A percentile compares a stretch with the other conserved stretches of the same genome.
phyloP scores from a whole-genome alignment of 2,113 vertebrate species.

The Rhegmatorhina hoffmannsi region DNA sequence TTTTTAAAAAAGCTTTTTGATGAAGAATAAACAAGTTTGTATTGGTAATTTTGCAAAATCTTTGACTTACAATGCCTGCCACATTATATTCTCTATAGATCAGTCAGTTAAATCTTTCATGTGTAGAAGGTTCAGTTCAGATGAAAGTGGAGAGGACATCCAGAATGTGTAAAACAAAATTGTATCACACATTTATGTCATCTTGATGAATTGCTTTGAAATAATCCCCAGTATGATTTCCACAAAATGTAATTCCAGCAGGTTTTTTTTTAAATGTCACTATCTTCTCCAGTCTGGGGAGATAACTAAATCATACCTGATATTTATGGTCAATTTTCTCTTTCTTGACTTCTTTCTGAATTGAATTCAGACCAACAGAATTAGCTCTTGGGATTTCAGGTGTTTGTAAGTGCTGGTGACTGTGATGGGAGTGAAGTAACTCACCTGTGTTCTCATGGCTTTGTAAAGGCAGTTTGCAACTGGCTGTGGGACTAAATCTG shows the following conservation, averaged over 20 bases:
- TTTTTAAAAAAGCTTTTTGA: not conserved
- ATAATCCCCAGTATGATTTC: not conserved
- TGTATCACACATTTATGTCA: not conserved
- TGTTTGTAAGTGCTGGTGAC: not conserved
- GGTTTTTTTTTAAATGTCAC: not conserved
- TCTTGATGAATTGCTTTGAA: not conserved
- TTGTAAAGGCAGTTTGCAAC: not conserved
- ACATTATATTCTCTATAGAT: rapidly evolving
- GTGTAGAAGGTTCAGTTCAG: not conserved
- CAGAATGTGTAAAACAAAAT: not conserved
- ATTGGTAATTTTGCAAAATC: not conserved
- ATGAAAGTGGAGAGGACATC: not conserved
- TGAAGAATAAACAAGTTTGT: not conserved
- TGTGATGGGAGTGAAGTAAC: not conserved
- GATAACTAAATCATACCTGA: not conserved
- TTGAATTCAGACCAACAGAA: not conserved
- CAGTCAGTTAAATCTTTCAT: not conserved
- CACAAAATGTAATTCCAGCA: not conserved
- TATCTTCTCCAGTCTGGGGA: not conserved
- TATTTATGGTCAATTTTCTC: not conserved
- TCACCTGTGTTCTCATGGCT: not conserved
- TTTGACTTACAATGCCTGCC: not conserved
- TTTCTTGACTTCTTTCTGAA: not conserved
- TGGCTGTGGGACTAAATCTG: not conserved
- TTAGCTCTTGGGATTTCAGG: not conserved